These are phyloP conservation scores for Enteromius mattozi DNA, from an alignment of 2,797 vertebrate genomes.

Conservation along the genomic window DNA sequence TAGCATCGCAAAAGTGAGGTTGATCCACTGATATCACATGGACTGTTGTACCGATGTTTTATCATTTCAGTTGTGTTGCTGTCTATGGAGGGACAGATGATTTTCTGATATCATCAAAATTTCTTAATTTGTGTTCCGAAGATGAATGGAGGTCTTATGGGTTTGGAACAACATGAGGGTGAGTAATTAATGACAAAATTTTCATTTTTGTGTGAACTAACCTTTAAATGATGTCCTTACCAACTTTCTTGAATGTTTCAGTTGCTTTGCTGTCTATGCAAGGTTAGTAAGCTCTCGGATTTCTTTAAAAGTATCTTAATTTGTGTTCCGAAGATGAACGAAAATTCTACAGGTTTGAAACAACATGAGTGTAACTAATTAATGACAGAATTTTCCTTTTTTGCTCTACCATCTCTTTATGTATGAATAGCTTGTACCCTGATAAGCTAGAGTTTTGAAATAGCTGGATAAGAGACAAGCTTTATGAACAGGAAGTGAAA, in stretches of 20 bases:
- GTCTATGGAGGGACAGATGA: not conserved
- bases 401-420: not conserved
- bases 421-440: not conserved
- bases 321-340: not conserved
- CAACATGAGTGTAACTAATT: not conserved
- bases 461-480: not conserved
- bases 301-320: not conserved
- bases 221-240: no score
- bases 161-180: no score
- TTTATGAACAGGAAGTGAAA: conserved; percentile 28
- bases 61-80: not conserved
- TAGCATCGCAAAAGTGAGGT: no score
- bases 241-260: no score
- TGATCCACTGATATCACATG: no score
- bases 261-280: no score
- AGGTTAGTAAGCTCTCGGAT: no score
- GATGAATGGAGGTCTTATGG: no score
- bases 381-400: not conserved
- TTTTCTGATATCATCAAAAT: not conserved
- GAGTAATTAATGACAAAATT: no score
- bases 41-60: no score
- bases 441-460: conserved; percentile 2
- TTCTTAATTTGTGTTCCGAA: no score
- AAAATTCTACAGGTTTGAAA: not conserved
- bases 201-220: no score